A percentile compares a stretch with the other conserved stretches of the same genome.
These are phyloP conservation scores for Cryptus viduatorius DNA, from an alignment of 2,888 invertebrate species.

Conservation along the genomic window DNA sequence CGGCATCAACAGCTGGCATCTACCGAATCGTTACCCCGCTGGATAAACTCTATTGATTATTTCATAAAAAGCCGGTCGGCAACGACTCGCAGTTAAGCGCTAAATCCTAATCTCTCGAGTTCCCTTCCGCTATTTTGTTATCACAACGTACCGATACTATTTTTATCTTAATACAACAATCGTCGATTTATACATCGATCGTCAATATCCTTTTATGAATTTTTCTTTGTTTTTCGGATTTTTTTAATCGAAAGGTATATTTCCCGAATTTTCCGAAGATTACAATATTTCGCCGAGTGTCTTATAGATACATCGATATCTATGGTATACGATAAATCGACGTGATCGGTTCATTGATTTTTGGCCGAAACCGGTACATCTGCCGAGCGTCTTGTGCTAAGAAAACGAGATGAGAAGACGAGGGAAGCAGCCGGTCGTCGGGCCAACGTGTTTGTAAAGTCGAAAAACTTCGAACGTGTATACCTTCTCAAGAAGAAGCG, in stretches of 20 bases:
- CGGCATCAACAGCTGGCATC: conserved; percentile 65
- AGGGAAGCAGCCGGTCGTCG: conserved; percentile 31
- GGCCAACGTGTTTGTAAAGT: conserved; percentile 50
- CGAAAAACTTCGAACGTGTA: conserved; percentile 37
- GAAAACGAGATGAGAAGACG: conserved; percentile 10
- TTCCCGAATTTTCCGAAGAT: too few species aligned
- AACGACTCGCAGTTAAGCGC: conserved; percentile 46
- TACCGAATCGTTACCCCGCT: conserved; percentile 33
- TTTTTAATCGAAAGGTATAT: too few species aligned
- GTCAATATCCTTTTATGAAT: too few species aligned
- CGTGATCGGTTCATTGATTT: conserved; percentile 24
- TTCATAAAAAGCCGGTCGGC: conserved; percentile 59
- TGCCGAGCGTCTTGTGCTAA: conserved; percentile 37
- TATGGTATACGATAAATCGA: neutral
- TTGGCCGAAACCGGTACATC: conserved; percentile 37
- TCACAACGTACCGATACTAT: neutral
- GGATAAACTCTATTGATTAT: conserved; percentile 66
- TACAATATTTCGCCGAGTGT: too few species aligned
- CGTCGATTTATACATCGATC: too few species aligned
- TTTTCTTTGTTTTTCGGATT: too few species aligned
- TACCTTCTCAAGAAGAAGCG: conserved; percentile 45
- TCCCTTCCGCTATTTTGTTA: neutral
- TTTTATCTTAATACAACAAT: neutral
- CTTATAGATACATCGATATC: too few species aligned
- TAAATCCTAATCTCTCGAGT: neutral